Percentiles rank a stretch among this genome's conserved stretches.
Conservation (phyloP, 2,113 vertebrate species). For the Puntigrus tetrazona region DNA sequence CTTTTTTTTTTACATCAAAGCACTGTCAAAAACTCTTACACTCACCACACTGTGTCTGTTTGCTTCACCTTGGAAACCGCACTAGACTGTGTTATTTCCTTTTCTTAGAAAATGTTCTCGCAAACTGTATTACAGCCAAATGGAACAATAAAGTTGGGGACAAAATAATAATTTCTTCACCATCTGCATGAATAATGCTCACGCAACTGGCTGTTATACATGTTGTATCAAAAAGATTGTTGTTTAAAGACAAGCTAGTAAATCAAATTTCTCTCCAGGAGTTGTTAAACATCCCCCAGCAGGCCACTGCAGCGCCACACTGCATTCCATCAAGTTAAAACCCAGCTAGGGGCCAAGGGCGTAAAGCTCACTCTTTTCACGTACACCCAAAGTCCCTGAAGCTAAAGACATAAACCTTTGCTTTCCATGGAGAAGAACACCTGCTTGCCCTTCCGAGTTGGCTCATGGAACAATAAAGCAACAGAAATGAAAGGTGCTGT, state of each 20-base stretch:
- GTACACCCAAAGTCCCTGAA: slow-evolving; percentile 44
- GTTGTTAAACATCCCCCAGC: slow-evolving; percentile 58
- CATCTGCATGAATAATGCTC: slow-evolving; percentile 24
- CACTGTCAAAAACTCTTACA: slow-evolving; percentile 20
- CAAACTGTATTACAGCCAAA: slow-evolving; percentile 35
- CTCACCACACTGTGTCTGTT: slow-evolving; percentile 19
- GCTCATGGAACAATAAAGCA: slow-evolving; percentile 7
- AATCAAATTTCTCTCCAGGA: slow-evolving; percentile 51
- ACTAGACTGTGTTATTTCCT: slow-evolving; percentile 19
- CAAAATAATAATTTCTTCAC: slow-evolving; percentile 26
- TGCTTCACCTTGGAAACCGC: slow-evolving; percentile 21
- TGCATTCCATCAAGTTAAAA: slow-evolving; percentile 62
- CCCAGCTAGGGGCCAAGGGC: slow-evolving; percentile 58
- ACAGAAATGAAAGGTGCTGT: background rate
- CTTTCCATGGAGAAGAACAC: slow-evolving; percentile 38
- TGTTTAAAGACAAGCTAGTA: slow-evolving; percentile 39
- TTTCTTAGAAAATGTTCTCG: slow-evolving; percentile 7
- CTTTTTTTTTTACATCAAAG: background rate
- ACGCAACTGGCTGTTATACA: slow-evolving; percentile 12
- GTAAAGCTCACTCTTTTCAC: slow-evolving; percentile 49
- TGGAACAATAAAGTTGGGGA: slow-evolving; percentile 29
- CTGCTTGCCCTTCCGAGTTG: slow-evolving; percentile 24
- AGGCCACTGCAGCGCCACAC: slow-evolving; percentile 63
- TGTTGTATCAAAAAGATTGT: slow-evolving; percentile 42
- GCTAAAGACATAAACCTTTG: slow-evolving; percentile 64